Base-by-base conservation (phyloP, 2,797 vertebrate genomes). In the Characodon lateralis region DNA sequence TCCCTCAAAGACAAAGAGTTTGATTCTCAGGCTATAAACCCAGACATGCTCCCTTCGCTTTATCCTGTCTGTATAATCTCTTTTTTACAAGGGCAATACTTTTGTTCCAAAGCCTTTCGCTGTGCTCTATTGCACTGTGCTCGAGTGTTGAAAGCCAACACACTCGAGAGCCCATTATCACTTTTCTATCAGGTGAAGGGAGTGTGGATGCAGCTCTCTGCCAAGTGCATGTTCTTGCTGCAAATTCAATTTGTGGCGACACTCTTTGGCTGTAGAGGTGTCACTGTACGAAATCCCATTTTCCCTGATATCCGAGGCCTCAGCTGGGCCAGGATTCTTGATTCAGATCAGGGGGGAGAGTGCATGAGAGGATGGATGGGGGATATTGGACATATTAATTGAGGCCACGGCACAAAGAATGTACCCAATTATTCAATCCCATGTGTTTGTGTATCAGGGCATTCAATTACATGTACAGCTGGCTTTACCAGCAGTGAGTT, bases 171-270 rank as follows among this genome's bases (percentile, higher is more conserved):
- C 77, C 84, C 79, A 75, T 91, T 92, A 90, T 92, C 86, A 55
- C 87, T 78, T 61, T 71, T 26, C 87, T 84, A 88, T 89, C 87
- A 89, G 92, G 89, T 87, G 83, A 85, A 76, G 6, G 5, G 63
- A 78, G 87, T 63, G 87, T 53, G 82, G 87, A 26, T n/a, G 59
- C 77, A 58, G 77, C 85, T 74, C 24, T 55, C 84, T 61, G 82
- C 88, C 89, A 86, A 89, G 82, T 72, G 55, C 82, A 72, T 73
- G 87, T 81, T 89, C 87, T 89, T 26, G 59, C 89, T 86, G 84
- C 48, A 75, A 92, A 90, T 92, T 91, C 85, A 87, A 92, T 92
- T 86, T 91, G 83, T n/a, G 81, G 88, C 43, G 78, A 88, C 85
- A 84, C 78, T 55, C 72, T 84, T 81, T 50, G 24, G 84, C 83